Conservation (phyloP, 2,113 vertebrate genomes). For the Sebastes schlegelii region DNA sequence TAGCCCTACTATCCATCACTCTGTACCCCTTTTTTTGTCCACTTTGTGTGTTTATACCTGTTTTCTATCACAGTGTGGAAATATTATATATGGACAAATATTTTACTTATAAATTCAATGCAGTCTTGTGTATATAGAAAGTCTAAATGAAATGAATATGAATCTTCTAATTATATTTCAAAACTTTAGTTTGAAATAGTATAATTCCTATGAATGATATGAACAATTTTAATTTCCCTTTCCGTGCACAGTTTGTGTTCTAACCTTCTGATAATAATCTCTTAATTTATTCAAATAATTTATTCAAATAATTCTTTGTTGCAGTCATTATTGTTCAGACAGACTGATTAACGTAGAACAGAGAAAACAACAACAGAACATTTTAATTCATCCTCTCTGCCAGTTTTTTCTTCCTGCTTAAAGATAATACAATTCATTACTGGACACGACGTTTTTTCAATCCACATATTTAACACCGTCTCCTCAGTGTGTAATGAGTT, state of each 20-base stretch:
- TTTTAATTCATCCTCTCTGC: conserved; percentile 46
- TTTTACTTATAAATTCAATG: neutral
- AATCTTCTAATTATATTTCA: conserved; percentile 51
- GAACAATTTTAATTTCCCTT: conserved; percentile 51
- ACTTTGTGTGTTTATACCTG: neutral
- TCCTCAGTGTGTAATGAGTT: conserved; percentile 51
- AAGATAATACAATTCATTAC: conserved; percentile 68
- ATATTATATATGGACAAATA: neutral
- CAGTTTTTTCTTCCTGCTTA: conserved; percentile 10
- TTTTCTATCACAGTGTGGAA: neutral
- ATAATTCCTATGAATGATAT: conserved; percentile 57
- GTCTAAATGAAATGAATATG: conserved; percentile 35
- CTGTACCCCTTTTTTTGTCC: neutral
- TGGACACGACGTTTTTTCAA: conserved; percentile 32
- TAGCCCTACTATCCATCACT: neutral
- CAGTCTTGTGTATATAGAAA: neutral
- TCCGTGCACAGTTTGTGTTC: conserved; percentile 53
- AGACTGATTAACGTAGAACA: conserved; percentile 56
- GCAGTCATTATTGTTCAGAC: conserved; percentile 51
- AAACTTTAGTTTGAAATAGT: conserved; percentile 49
- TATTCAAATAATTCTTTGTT: conserved; percentile 56
- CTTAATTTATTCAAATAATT: conserved; percentile 69
- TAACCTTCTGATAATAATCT: conserved; percentile 59
- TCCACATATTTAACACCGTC: conserved; percentile 34
- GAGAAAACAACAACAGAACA: conserved; percentile 62